A percentile compares a stretch with the other conserved stretches of the same genome.
These are phyloP conservation scores for Melopsittacus undulatus DNA, from an alignment of 2,797 vertebrate species.

Conservation along the genomic window DNA sequence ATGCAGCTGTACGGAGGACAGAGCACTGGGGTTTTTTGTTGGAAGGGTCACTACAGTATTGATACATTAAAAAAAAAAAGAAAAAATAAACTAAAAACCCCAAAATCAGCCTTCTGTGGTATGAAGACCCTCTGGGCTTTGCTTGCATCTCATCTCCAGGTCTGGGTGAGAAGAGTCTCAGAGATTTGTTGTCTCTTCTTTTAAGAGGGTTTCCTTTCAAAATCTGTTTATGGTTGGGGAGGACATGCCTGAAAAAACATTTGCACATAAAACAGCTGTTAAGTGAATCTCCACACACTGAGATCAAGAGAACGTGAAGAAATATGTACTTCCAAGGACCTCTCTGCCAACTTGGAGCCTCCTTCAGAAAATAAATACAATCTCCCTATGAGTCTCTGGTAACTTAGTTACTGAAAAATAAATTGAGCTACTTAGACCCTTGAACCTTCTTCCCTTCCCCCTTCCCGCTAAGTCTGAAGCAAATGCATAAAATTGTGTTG, in stretches of 20 bases:
- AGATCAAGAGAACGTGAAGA: conserved; percentile 83
- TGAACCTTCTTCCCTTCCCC: conserved; percentile 44
- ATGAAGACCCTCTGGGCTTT: neutral
- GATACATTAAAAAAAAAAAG: neutral
- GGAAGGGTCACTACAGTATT: neutral
- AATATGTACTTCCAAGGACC: conserved; percentile 77
- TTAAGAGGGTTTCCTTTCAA: conserved; percentile 67
- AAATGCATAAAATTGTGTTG: conserved; percentile 63
- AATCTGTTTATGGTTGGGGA: conserved; percentile 78
- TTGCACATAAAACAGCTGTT: conserved; percentile 83
- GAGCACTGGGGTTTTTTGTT: neutral
- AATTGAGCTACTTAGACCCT: conserved; percentile 77
- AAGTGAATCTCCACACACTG: conserved; percentile 80
- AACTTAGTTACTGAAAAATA: conserved; percentile 84
- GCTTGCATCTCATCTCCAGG: conserved; percentile 24
- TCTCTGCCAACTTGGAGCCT: conserved; percentile 79
- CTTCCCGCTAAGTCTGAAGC: neutral
- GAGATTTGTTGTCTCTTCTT: conserved; percentile 65
- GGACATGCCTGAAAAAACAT: conserved; percentile 89
- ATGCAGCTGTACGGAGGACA: neutral
- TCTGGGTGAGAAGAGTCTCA: conserved; percentile 19
- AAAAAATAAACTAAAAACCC: too few relatives aligned
- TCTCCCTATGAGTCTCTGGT: conserved; percentile 74
- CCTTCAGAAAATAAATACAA: conserved; percentile 79
- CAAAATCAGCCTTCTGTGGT: fast-evolving